Base-by-base conservation (phyloP, 2,888 invertebrate species). In the Physocephala rufipes region DNA sequence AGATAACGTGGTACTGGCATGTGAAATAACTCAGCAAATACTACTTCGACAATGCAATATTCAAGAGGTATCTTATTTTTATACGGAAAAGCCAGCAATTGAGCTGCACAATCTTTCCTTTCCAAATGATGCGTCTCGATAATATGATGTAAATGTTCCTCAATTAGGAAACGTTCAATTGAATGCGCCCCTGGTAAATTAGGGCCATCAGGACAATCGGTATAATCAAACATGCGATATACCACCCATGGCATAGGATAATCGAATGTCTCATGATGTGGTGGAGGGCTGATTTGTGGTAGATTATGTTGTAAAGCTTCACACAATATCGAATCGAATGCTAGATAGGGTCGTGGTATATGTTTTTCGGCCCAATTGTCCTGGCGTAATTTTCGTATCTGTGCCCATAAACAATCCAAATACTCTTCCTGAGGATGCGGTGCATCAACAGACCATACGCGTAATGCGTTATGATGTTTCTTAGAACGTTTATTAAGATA, bases 311-410 rank as follows among this genome's bases (percentile, higher is more conserved):
- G 97, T 75, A 99, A 86, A 3, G 98, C 98, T 86, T 98, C 98
- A 87, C 96, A 97, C 26, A 99, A 87, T 75, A 95, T 93, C 0
- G 95, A 94, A 85, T 98, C 98, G 86, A 97, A 99, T 0, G 96
- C 96, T 69, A 97, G 89, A 84, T 99, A 99, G 0, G 98, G 98
- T 49, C 99, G 90, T 0, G 94, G 92, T 80, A 99, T 97, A 85
- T 97, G 97, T 82, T 96, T 96, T 83, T 99, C 98, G 36, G 94
- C 93, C 99, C 99, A 99, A 85, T 96, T 96, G 80, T 97, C 97
- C 81, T 93, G 93, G 43, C 94, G 90, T 55, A 99, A 87, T 83
- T 97, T 97, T 76, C 94, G 91, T 63, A 97, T 92, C 86, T 96
- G 96, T 9, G 96, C 94, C 97, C 98, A 99, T 15, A 99, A 88